These are phyloP conservation scores for Neria commutata DNA, from an alignment of 2,888 invertebrate species.

Conservation along the genomic window DNA sequence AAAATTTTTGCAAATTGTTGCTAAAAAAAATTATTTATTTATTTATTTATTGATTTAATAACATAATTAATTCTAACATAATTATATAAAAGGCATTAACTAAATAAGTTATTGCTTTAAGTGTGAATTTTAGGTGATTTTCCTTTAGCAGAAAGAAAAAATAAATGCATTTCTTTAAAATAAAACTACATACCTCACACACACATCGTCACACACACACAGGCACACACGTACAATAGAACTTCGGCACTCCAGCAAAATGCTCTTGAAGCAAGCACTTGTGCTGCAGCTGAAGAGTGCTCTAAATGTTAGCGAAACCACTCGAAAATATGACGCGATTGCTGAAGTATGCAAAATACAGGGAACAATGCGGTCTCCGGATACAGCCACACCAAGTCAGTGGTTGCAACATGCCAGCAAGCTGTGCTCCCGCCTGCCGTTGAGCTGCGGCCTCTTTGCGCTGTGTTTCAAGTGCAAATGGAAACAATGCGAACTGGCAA, in stretches of 20 bases:
- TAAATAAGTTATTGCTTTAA: no score
- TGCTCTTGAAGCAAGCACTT: slow-evolving; percentile 58
- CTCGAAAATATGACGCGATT: slow-evolving; percentile 60
- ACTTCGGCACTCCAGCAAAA: slow-evolving; percentile 39
- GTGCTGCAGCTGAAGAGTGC: slow-evolving; percentile 55
- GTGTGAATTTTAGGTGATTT: no score
- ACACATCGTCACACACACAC: no score
- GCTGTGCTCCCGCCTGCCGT: not conserved
- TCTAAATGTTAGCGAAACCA: slow-evolving; percentile 59
- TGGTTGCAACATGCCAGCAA: not conserved
- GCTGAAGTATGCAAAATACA: slow-evolving; percentile 60
- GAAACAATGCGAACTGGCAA: not conserved
- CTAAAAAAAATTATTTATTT: no score
- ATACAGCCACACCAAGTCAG: not conserved
- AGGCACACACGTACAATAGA: not conserved
- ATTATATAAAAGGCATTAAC: no score
- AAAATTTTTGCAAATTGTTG: no score
- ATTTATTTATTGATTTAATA: no score
- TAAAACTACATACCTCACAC: no score
- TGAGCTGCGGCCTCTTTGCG: not conserved
- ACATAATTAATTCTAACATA: no score
- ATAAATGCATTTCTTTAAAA: no score
- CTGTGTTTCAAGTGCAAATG: not conserved
- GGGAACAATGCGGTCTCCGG: slow-evolving; percentile 45
- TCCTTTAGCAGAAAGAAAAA: no score